Percentiles rank a stretch among this genome's conserved stretches.
Conservation (phyloP, 2,797 vertebrate genomes). For the Gallinago nigripennis region DNA sequence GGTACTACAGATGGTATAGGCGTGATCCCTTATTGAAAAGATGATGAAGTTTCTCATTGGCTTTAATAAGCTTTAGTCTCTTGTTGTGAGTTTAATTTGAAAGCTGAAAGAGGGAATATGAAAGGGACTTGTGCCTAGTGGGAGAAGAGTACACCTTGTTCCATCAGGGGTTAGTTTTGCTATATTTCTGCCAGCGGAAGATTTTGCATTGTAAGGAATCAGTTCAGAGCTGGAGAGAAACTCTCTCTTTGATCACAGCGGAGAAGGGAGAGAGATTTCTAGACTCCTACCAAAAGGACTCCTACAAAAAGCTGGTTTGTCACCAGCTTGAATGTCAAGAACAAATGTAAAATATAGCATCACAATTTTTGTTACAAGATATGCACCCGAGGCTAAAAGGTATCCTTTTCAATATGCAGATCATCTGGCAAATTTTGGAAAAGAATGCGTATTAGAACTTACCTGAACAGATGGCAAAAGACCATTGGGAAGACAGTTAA, state of each 20-base stretch:
- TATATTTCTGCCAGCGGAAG: neutral
- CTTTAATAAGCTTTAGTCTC: conserved; percentile 7
- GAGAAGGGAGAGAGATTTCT: neutral
- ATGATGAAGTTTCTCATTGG: neutral
- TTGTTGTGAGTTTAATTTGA: neutral
- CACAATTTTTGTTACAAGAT: neutral
- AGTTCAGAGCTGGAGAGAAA: neutral
- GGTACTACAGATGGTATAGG: neutral
- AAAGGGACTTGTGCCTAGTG: neutral
- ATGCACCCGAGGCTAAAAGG: neutral
- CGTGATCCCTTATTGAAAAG: neutral
- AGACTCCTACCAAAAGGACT: neutral
- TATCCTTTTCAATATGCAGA: neutral
- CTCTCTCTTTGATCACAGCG: neutral
- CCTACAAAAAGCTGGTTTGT: no score
- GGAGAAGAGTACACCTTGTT: neutral
- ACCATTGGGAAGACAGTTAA: neutral
- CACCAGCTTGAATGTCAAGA: neutral
- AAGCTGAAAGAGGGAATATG: neutral
- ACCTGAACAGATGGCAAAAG: neutral
- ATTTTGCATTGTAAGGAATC: neutral
- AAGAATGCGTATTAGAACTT: neutral
- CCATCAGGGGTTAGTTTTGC: neutral
- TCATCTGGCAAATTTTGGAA: neutral
- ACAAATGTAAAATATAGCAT: neutral